These are phyloP conservation scores for Mactra quadrangularis DNA, from an alignment of 1,140 invertebrate species.

Conservation along the genomic window DNA sequence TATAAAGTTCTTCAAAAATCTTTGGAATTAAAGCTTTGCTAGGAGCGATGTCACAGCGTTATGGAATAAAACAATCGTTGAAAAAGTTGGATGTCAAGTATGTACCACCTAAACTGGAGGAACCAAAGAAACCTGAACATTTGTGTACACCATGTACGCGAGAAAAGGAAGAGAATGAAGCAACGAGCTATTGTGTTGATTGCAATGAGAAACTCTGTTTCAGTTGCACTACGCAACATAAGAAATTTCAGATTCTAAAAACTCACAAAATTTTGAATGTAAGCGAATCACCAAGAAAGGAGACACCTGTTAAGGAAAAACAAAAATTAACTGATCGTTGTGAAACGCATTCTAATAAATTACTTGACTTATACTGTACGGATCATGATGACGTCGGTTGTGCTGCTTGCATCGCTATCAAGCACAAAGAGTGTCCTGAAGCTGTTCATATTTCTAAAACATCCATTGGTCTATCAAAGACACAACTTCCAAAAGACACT, in stretches of 20 bases:
- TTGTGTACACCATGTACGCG: constrained; percentile 39
- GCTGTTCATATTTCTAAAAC: constrained; percentile 26
- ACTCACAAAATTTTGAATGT: constrained; percentile 30
- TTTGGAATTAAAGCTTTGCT: too few relatives aligned
- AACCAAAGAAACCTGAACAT: constrained; percentile 31
- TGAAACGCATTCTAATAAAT: constrained; percentile 33
- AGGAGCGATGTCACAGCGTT: constrained; percentile 31
- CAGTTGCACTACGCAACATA: constrained; percentile 20
- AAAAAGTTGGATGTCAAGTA: constrained; percentile 45
- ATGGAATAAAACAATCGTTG: constrained; percentile 45
- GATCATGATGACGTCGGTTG: constrained; percentile 43
- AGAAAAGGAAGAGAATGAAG: constrained; percentile 21
- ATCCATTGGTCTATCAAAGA: constrained; percentile 12
- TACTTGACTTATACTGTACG: constrained; percentile 40
- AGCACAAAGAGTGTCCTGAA: constrained; percentile 47
- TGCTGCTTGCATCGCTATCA: constrained; percentile 34
- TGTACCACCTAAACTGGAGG: constrained; percentile 48
- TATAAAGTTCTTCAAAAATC: too few relatives aligned
- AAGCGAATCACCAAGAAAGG: constrained; percentile 15
- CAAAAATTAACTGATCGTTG: constrained; percentile 30
- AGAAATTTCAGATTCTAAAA: constrained; percentile 45
- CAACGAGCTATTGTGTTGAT: constrained; percentile 18
- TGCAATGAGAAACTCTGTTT: constrained; percentile 51
- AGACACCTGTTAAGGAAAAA: constrained; percentile 5
- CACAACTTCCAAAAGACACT: constrained; percentile 11